A percentile compares a stretch with the other conserved stretches of the same genome.
Conservation (phyloP, 2,888 invertebrate species). For the Platynereis dumerilii region DNA sequence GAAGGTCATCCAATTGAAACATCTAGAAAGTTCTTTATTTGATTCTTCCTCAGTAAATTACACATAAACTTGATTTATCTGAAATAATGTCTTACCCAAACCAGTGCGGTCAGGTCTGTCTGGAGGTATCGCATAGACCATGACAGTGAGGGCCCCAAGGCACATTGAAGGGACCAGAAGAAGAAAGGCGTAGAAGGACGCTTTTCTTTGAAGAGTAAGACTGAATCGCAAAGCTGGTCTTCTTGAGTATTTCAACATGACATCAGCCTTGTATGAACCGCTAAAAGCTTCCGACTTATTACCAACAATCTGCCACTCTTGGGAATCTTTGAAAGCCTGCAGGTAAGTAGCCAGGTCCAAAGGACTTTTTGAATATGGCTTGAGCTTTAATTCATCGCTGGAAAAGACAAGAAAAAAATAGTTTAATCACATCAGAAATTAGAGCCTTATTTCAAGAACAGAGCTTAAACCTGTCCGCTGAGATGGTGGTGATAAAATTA, state of each 20-base stretch:
- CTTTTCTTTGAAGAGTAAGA: neutral
- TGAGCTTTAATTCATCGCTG: neutral
- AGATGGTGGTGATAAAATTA: too few relatives aligned
- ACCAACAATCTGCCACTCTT: neutral
- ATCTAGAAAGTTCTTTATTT: too few relatives aligned
- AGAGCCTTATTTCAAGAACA: too few relatives aligned
- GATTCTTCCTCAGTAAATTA: too few relatives aligned
- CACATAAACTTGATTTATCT: too few relatives aligned
- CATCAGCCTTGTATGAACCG: neutral
- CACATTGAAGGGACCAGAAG: neutral
- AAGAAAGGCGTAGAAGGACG: neutral
- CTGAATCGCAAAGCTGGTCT: neutral
- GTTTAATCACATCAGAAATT: too few relatives aligned
- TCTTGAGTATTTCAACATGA: neutral
- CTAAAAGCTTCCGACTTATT: neutral
- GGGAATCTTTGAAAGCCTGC: neutral
- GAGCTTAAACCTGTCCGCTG: too few relatives aligned
- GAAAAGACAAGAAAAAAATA: too few relatives aligned
- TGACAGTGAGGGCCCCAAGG: neutral
- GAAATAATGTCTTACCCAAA: too few relatives aligned
- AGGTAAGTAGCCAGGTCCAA: conserved; percentile 5
- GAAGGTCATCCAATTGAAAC: too few relatives aligned
- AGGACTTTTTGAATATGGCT: neutral
- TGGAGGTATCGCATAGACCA: neutral
- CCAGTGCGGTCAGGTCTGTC: conserved; percentile 2